Base-by-base conservation (phyloP, 1,140 invertebrate species). In the Aradophagus sp. region DNA sequence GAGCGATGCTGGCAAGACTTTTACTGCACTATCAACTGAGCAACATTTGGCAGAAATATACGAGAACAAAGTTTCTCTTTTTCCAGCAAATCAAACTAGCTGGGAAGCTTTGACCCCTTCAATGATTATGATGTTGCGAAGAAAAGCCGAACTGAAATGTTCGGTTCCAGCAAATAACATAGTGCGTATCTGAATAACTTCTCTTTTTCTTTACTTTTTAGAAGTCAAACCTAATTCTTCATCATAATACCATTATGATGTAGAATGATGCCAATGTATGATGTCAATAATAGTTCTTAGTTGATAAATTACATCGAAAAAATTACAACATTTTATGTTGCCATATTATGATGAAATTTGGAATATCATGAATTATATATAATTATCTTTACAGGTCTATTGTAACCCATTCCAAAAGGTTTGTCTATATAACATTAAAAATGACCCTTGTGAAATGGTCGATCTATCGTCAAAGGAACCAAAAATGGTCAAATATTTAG, bases 401-500 rank as follows among this genome's bases (percentile, higher is more conserved):
- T 92, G 91, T 55, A 78, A 89, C 63, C 86, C 89, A 0, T 29
- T 85, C 0, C 55, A 81, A 45, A 77, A 85, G 2, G 89, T 91
- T 2, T 95, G 93, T 74, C 79, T 95, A 0, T 95, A 91, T 79
- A 89, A 95, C 73, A 86, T 95, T 17, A 80, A 80, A 5, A 81
- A 87, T 12, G 93, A 95, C 84, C 93, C 93, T 0, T 95, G 93
- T 75, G 93, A 95, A 80, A 88, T 82, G 44, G 84, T 89, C 16
- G 93, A 95, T 84, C 76, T 95, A 15, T 89, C 89, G 5, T 47
- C 75, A 0, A 31, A 73, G 0, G 39, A 82, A n/a, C 88, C 88
- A 2, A 38, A 80, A 6, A 77, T 89, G 1, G 29, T 89, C 2
- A 35, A 78, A 0, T 77, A 75, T 10, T 55, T 93, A 15, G 76